Evolutionary conservation across 2,113 vertebrate genomes (phyloP), one percentile per base, ranked within the genome.

Genomic region (Takifugu flavidus): DNA sequence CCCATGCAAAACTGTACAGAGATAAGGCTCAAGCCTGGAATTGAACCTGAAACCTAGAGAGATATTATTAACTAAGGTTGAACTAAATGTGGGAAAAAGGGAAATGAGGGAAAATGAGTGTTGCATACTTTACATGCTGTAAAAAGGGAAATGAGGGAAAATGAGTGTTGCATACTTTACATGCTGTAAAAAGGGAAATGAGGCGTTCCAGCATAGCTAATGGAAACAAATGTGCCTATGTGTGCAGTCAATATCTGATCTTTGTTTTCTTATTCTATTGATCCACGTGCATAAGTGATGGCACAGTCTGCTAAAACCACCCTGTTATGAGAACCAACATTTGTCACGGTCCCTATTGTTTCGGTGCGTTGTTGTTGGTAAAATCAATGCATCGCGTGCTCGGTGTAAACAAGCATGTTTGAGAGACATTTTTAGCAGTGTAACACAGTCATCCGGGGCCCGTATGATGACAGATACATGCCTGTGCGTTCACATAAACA

Each of bases 341-440:
- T 88, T 70, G 44, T 87, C 76, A 83, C 72, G 76, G 66, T 77
- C 61, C 65, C 74, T 52, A 75, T 88, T 86, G 80, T 88, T 83
- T 74, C 53, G 56, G 70, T 67, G 34, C 8, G 7, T 39, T 4
- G 7, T 39, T 4, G 65, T 51, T 65, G 65, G 63, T 63, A 67
- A 70, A 85, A 86, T 78, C 79, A 84, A 73, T 80, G 85, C 78
- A 86, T 88, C 83, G 83, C 77, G 47, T 53, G 50, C 63, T 76
- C 72, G 71, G 80, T 80, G 68, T 51, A 83, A 81, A 82, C 55
- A 63, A 77, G 74, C 70, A 53, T 72, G 81, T 87, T 84, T 87
- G 85, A 74, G 67, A 78, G 74, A 81, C 71, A 65, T 73, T 72
- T 84, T 80, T 59, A 34, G 70, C 58, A 63, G 66, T 77, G 71